These are phyloP conservation scores for Heteromyza rotundicornis DNA, from an alignment of 2,888 invertebrate species.

Conservation along the genomic window DNA sequence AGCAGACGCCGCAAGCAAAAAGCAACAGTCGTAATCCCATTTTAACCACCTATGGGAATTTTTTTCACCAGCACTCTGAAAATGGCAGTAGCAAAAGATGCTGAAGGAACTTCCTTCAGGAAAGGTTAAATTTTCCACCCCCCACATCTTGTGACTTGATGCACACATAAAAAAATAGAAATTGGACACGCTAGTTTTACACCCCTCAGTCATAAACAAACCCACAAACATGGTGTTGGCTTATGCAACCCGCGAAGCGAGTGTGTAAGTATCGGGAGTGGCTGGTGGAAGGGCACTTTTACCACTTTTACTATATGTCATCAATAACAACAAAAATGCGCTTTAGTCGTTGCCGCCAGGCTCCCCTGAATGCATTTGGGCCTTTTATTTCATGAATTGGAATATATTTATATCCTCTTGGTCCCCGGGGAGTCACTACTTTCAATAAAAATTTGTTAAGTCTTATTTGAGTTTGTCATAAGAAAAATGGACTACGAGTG, in stretches of 20 bases:
- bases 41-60: conserved; percentile 40
- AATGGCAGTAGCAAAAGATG: conserved; percentile 9
- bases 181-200: conserved; percentile 41
- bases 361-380: conserved; percentile 27
- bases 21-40: conserved; percentile 35
- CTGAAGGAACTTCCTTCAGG: background rate
- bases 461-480: background rate
- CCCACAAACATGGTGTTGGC: conserved; percentile 32
- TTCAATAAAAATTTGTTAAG: conserved; percentile 48
- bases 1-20: conserved; percentile 13
- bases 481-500: no score
- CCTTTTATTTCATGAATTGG: conserved; percentile 46
- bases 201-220: conserved; percentile 33
- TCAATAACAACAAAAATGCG: conserved; percentile 45
- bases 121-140: background rate
- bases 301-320: no score
- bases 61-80: conserved; percentile 13
- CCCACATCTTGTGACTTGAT: background rate
- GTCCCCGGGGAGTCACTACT: conserved; percentile 48
- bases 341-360: conserved; percentile 3
- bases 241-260: conserved; percentile 30
- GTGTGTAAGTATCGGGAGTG: no score
- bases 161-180: no score
- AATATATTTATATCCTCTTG: conserved; percentile 43
- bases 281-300: conserved; percentile 31